Evolutionary conservation across 2,888 invertebrate species (phyloP), one percentile per base, ranked within the genome.

Genomic region (Rhodophaea formosa): DNA sequence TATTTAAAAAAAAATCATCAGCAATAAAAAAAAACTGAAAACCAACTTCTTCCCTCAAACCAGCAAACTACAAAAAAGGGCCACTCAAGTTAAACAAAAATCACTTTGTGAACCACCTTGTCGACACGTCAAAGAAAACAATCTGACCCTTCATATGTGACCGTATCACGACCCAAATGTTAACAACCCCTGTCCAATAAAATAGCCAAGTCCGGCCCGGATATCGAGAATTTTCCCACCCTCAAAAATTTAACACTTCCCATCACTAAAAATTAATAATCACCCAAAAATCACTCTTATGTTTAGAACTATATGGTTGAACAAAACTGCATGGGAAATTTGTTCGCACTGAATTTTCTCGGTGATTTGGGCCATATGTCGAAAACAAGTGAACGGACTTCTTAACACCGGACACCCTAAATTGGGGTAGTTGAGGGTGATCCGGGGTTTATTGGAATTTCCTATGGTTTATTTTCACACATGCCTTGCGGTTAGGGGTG

Each of bases 331-430:
- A 64, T 29, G 7, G 8, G 60, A 67, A 49, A 17, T 29, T 68
- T 64, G 71, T 60, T 35, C 45, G 56, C 66, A 69, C 62, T 62
- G 68, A 71, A 70, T 70, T 58, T 61, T 65, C 74, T 77, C 79
- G 77, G 76, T 78, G 78, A 89, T 88, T 84, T 76, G 74, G 74
- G 75, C 83, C 90, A 88, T 89, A 88, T 87, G 90, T 86, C 72
- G 80, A 79, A 79, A 82, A 88, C 84, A 84, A 90, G 86, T 82
- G 85, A 85, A 74, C 80, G 77, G 80, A 79, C 85, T 83, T 81
- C 85, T 88, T 85, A 84, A 87, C 76, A 66, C 86, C 85, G 87
- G 88, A 88, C 89, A 84, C 89, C 88, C 89, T 69, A 83, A 84
- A 84, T 82, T 83, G 84, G 84, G 82, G 82, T 78, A 77, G 73